phyloP scores from a whole-genome alignment of 1,140 invertebrate species.

The Pogonognathellus flavescens region DNA sequence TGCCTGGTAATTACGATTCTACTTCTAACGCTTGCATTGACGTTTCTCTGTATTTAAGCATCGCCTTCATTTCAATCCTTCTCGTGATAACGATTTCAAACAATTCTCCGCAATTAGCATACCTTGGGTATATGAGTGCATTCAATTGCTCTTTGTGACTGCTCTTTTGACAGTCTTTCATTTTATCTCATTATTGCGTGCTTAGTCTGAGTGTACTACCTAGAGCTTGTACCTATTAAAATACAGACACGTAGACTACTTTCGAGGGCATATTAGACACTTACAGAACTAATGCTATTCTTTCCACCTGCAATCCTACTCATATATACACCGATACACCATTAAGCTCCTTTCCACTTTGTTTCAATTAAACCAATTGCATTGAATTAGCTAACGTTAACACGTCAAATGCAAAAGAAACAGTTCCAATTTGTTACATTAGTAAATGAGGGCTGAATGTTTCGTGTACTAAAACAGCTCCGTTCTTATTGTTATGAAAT shows the following conservation, averaged over 20 bases:
- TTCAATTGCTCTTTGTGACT: neutral
- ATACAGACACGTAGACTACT: too few relatives aligned
- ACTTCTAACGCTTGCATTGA: slow-evolving; percentile 4
- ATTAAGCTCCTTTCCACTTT: too few relatives aligned
- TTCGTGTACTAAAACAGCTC: slow-evolving; percentile 7
- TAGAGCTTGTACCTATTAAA: too few relatives aligned
- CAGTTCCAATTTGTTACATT: slow-evolving; percentile 14
- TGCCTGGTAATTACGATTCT: neutral
- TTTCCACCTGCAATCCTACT: too few relatives aligned
- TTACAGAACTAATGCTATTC: too few relatives aligned
- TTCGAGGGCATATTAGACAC: too few relatives aligned
- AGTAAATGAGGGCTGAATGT: neutral
- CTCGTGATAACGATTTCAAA: slow-evolving; percentile 4
- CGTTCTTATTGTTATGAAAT: slow-evolving; percentile 7
- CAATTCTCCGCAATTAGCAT: slow-evolving; percentile 6
- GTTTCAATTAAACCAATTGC: slow-evolving; percentile 8
- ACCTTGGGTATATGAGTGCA: neutral
- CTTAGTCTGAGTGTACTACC: neutral
- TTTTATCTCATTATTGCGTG: slow-evolving; percentile 30
- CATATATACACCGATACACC: too few relatives aligned
- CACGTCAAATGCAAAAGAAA: slow-evolving; percentile 9
- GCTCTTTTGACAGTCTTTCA: neutral
- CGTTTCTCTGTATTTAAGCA: neutral
- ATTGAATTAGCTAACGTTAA: neutral
- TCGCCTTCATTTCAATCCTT: neutral